Conservation (phyloP, 2,797 vertebrate genomes). For the Pempheris klunzingeri region DNA sequence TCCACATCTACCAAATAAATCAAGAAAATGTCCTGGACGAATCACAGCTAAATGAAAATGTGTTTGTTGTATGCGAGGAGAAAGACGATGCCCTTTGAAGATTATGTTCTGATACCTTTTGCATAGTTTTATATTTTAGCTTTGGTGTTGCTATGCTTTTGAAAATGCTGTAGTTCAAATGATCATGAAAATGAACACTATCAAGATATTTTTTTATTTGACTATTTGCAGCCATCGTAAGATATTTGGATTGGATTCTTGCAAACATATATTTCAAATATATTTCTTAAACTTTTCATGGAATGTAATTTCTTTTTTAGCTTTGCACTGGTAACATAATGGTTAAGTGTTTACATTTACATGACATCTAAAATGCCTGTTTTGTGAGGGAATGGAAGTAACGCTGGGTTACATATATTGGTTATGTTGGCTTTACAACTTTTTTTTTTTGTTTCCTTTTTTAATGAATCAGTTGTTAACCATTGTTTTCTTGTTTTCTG, state of each 20-base stretch:
- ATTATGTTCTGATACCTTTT: slow-evolving; percentile 11
- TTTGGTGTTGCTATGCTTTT: slow-evolving; percentile 45
- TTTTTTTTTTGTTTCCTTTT: slow-evolving; percentile 9
- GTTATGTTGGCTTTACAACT: slow-evolving; percentile 5
- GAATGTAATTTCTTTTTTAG: slow-evolving; percentile 19
- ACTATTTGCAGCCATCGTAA: slow-evolving; percentile 15
- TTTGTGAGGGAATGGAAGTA: slow-evolving; percentile 29
- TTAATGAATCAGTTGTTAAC: background rate
- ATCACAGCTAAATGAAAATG: too few relatives aligned
- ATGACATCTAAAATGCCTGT: slow-evolving; percentile 35
- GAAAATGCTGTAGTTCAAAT: slow-evolving; percentile 26
- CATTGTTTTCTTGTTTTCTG: slow-evolving; percentile 24
- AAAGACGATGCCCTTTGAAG: background rate
- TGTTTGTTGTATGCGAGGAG: slow-evolving; percentile 12
- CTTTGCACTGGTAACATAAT: slow-evolving; percentile 34
- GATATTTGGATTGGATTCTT: slow-evolving; percentile 33
- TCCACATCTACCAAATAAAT: slow-evolving; percentile 57
- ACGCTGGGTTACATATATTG: slow-evolving; percentile 33
- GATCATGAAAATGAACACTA: slow-evolving; percentile 16
- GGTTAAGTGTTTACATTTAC: slow-evolving; percentile 36
- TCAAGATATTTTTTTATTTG: slow-evolving; percentile 8
- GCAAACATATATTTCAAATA: slow-evolving; percentile 6
- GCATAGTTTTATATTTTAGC: slow-evolving; percentile 25
- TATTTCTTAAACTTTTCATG: slow-evolving; percentile 22
- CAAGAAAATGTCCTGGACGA: slow-evolving; percentile 7